Evolutionary conservation across 2,888 invertebrate genomes (phyloP).

Genomic region (Hirudinaria manillensis): DNA sequence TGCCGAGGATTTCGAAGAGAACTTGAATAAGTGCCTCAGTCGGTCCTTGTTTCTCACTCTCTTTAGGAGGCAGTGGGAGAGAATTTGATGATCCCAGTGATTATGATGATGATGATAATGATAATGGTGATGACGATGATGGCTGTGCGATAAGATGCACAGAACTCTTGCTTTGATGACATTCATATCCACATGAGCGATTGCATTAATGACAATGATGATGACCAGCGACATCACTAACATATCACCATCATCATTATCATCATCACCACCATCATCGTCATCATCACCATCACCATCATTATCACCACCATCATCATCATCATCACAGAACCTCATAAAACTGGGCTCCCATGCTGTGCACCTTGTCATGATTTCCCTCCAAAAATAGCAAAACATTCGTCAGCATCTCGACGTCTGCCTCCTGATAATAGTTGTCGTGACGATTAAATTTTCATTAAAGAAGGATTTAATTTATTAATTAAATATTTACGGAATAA

Average conservation of each 20-base stretch:
- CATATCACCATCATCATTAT: conserved; percentile 14
- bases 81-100: too few species aligned
- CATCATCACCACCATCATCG: conserved; percentile 13
- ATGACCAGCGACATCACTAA: too few species aligned
- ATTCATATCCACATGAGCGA: too few species aligned
- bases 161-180: too few species aligned
- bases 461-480: too few species aligned
- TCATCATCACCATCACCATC: conserved; percentile 8
- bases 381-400: background rate
- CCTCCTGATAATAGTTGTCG: background rate
- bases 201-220: too few species aligned
- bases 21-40: background rate
- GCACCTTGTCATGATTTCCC: background rate
- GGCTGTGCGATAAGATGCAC: too few species aligned
- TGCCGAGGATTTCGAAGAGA: background rate
- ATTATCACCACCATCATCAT: background rate
- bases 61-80: background rate
- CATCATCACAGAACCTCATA: conserved; percentile 9
- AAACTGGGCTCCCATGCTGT: background rate
- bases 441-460: too few species aligned
- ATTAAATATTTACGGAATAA: too few species aligned
- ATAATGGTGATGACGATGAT: too few species aligned
- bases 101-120: too few species aligned
- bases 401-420: background rate
- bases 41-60: background rate